phyloP scores from a whole-genome alignment of 2,797 vertebrate species.

The Acipenser ruthenus region DNA sequence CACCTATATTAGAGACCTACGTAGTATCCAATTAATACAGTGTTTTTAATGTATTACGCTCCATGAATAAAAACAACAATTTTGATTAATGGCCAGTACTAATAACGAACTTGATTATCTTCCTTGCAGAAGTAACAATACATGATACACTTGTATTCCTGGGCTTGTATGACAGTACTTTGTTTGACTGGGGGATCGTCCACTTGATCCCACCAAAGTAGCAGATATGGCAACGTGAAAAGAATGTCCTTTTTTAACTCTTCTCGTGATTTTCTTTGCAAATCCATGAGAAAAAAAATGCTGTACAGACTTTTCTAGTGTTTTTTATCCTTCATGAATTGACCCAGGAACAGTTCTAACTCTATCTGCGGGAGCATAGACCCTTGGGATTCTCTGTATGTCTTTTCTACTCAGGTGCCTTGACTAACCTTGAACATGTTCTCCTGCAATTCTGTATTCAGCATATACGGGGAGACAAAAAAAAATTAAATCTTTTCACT shows the following conservation, averaged over 20 bases:
- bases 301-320: not conserved
- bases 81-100: too few species aligned
- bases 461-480: not conserved
- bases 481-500: too few species aligned
- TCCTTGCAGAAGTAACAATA: too few species aligned
- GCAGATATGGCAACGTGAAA: not conserved
- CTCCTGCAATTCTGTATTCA: slow-evolving; percentile 9
- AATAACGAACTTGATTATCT: too few species aligned
- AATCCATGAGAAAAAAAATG: slow-evolving; percentile 12
- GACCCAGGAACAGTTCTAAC: slow-evolving; percentile 15
- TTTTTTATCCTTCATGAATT: slow-evolving; percentile 16
- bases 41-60: too few species aligned
- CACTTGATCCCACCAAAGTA: not conserved
- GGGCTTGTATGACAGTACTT: slow-evolving; percentile 9
- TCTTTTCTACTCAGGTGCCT: slow-evolving; percentile 19
- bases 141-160: too few species aligned
- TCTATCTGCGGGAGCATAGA: slow-evolving; percentile 4
- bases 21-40: too few species aligned
- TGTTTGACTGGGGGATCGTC: not conserved
- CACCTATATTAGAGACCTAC: too few species aligned
- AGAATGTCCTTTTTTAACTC: not conserved
- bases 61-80: too few species aligned
- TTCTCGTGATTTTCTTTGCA: slow-evolving; percentile 11
- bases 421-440: slow-evolving; percentile 25
- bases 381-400: slow-evolving; percentile 14